These are phyloP conservation scores for Patella ulyssiponensis DNA, from an alignment of 2,888 invertebrate genomes.

Conservation along the genomic window DNA sequence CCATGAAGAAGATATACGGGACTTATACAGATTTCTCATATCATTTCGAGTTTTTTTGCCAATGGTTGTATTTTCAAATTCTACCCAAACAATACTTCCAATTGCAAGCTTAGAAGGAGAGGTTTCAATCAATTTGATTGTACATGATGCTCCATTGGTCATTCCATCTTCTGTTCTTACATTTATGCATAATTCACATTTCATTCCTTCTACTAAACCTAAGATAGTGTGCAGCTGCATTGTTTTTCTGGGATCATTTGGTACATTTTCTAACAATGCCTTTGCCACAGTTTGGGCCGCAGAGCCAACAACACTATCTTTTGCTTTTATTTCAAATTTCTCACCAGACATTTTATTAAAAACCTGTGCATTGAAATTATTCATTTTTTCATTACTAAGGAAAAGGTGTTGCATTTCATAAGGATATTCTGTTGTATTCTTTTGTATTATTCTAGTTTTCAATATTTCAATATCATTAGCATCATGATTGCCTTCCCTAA, in stretches of 20 bases:
- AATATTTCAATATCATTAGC: conserved; percentile 33
- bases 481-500: conserved; percentile 38
- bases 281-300: conserved; percentile 18
- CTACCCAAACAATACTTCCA: conserved; percentile 24
- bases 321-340: conserved; percentile 25
- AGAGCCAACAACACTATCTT: conserved; percentile 33
- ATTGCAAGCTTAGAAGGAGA: conserved; percentile 14
- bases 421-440: conserved; percentile 26
- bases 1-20: conserved; percentile 19
- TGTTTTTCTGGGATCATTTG: conserved; percentile 21
- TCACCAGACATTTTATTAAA: conserved; percentile 15
- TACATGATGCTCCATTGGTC: conserved; percentile 43
- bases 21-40: conserved; percentile 19
- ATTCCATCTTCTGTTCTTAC: conserved; percentile 41
- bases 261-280: conserved; percentile 23
- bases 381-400: conserved; percentile 36
- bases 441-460: conserved; percentile 20
- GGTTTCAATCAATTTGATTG: conserved; percentile 26
- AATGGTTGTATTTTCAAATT: conserved; percentile 21
- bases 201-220: conserved; percentile 22
- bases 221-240: conserved; percentile 28
- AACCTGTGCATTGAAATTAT: conserved; percentile 28
- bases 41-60: conserved; percentile 24
- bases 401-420: conserved; percentile 32
- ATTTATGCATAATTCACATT: conserved; percentile 38